Evolutionary conservation across 2,888 invertebrate genomes (phyloP).

Genomic region (Scrobipalpa atriplicella): DNA sequence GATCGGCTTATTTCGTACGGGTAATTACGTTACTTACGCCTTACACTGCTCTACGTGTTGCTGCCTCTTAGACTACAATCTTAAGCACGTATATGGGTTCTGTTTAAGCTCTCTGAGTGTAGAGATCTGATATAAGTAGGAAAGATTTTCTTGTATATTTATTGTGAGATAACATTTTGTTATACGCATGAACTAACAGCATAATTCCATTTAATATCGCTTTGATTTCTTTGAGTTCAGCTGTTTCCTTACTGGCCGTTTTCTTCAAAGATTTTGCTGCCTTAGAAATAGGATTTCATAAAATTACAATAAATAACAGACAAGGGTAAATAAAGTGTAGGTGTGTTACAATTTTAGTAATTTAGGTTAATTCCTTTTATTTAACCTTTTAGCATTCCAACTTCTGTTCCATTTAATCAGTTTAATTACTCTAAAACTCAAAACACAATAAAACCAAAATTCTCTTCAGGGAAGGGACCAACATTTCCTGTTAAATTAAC

Average conservation of each 20-base stretch:
- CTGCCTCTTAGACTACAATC: not conserved
- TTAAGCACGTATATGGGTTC: not conserved
- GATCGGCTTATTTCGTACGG: slow-evolving; percentile 28
- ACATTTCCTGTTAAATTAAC: slow-evolving; percentile 21
- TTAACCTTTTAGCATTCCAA: slow-evolving; percentile 3
- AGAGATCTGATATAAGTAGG: not conserved
- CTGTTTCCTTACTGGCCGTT: too few species aligned
- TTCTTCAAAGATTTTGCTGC: too few species aligned
- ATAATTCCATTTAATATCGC: too few species aligned
- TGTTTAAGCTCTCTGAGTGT: not conserved
- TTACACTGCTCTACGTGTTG: not conserved
- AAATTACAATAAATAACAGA: too few species aligned
- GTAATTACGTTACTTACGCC: slow-evolving; percentile 14
- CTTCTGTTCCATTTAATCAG: not conserved
- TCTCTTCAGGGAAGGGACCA: not conserved
- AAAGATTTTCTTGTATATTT: not conserved
- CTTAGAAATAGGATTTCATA: too few species aligned
- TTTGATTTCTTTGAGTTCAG: too few species aligned
- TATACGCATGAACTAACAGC: too few species aligned
- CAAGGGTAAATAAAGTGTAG: too few species aligned
- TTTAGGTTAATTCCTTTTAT: not conserved
- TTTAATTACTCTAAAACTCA: not conserved
- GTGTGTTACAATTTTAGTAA: too few species aligned
- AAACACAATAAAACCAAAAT: slow-evolving; percentile 13
- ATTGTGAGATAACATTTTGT: too few species aligned